These are phyloP conservation scores for Tetragonula carbonaria DNA, from an alignment of 2,888 invertebrate genomes.

Conservation along the genomic window DNA sequence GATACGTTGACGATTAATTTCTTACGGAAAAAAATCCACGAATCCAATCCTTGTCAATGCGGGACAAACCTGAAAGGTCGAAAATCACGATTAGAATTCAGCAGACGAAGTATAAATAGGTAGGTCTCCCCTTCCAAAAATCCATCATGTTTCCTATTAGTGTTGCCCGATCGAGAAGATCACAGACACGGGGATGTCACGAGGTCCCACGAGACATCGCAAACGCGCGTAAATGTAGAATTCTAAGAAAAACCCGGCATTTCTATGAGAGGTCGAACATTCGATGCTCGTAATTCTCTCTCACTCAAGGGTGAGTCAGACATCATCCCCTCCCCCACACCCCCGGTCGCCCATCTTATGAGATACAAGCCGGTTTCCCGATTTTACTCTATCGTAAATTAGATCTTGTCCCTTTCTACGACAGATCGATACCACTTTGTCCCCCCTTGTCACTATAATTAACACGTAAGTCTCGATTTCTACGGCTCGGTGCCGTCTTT, in stretches of 20 bases:
- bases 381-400: slow-evolving; percentile 65
- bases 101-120: slow-evolving; percentile 35
- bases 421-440: slow-evolving; percentile 46
- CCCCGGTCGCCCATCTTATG: slow-evolving; percentile 40
- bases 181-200: not conserved
- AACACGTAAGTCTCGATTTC: not conserved
- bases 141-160: slow-evolving; percentile 28
- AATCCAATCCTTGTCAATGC: not conserved
- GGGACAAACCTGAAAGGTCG: not conserved
- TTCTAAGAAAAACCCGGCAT: slow-evolving; percentile 58
- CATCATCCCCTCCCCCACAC: slow-evolving; percentile 37
- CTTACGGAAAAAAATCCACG: no score
- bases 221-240: slow-evolving; percentile 41
- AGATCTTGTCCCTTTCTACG: slow-evolving; percentile 36
- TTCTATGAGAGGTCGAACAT: slow-evolving; percentile 58
- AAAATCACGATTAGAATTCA: not conserved
- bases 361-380: slow-evolving; percentile 53
- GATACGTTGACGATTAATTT: no score
- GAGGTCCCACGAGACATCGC: slow-evolving; percentile 16
- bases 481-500: no score
- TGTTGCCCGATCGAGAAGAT: slow-evolving; percentile 44
- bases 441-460: not conserved
- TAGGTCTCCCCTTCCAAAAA: not conserved
- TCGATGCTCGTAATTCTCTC: slow-evolving; percentile 63
- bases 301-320: slow-evolving; percentile 67